phyloP scores from a whole-genome alignment of 2,888 invertebrate species.

The Ormyrus pomaceus region DNA sequence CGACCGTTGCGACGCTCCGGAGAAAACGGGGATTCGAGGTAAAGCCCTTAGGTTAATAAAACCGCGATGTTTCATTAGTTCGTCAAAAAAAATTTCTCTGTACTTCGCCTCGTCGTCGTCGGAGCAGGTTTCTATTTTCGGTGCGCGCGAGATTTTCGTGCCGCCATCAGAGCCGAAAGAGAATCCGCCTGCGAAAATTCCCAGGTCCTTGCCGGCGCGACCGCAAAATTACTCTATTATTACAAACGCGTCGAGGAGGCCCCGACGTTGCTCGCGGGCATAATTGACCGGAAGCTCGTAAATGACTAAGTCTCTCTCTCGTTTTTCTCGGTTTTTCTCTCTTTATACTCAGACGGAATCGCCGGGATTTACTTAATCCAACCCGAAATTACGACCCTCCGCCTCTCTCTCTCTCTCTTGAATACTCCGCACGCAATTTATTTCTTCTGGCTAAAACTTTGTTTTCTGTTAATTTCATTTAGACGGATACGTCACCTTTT shows the following conservation, averaged over 20 bases:
- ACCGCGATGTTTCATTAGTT: too few relatives aligned
- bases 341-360: background rate
- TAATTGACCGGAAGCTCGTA: constrained; percentile 46
- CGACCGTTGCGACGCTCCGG: too few relatives aligned
- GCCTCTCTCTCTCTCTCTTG: background rate
- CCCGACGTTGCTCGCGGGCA: background rate
- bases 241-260: background rate
- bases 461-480: too few relatives aligned
- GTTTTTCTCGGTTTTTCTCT: background rate
- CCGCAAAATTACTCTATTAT: constrained; percentile 29
- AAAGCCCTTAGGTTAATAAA: too few relatives aligned
- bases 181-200: constrained; percentile 34
- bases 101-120: too few relatives aligned
- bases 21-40: too few relatives aligned
- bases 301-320: constrained; percentile 16
- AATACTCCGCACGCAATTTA: background rate
- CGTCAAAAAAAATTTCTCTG: too few relatives aligned
- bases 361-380: background rate
- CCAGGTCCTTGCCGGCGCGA: constrained; percentile 18
- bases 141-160: background rate
- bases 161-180: background rate
- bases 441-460: too few relatives aligned
- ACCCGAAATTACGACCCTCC: background rate
- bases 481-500: too few relatives aligned
- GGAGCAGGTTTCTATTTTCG: too few relatives aligned